Conservation (phyloP, 2,888 invertebrate genomes). For the Heliconius hortense region DNA sequence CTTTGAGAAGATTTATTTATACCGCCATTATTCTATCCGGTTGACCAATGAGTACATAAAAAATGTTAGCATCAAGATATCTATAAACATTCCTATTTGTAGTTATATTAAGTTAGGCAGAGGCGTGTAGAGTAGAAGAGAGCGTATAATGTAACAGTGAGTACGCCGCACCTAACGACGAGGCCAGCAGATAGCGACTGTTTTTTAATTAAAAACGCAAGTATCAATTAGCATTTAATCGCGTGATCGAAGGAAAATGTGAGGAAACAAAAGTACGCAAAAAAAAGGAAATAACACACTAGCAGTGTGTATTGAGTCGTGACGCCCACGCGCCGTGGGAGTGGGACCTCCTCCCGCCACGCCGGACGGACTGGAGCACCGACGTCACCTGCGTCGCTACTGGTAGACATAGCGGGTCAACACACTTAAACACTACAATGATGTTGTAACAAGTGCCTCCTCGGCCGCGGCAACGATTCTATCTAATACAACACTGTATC, state of each 20-base stretch:
- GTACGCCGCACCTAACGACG: background rate
- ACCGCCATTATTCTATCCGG: background rate
- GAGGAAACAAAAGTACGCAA: slow-evolving; percentile 7
- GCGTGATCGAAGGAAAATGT: slow-evolving; percentile 34
- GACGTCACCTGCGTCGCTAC: too few relatives aligned
- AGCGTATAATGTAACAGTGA: background rate
- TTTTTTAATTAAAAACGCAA: slow-evolving; percentile 37
- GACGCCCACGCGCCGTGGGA: slow-evolving; percentile 20
- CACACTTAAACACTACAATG: too few relatives aligned
- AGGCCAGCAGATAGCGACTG: slow-evolving; percentile 6
- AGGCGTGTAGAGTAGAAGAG: background rate
- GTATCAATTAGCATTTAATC: slow-evolving; percentile 39
- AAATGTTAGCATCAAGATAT: background rate
- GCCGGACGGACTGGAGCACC: background rate
- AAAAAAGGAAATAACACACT: slow-evolving; percentile 6
- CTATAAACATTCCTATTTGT: too few relatives aligned
- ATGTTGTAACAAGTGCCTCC: background rate
- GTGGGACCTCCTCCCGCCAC: background rate
- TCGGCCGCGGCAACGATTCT: background rate
- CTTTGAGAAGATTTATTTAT: background rate
- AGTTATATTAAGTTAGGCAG: background rate
- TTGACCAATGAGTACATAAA: background rate
- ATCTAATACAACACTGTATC: slow-evolving; percentile 20
- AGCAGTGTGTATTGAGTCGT: slow-evolving; percentile 26
- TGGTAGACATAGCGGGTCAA: too few relatives aligned